Percentiles rank a stretch among this genome's conserved stretches.
These are phyloP conservation scores for Sciurus vulgaris DNA, from an alignment of 2,797 vertebrate species.

Conservation along the genomic window DNA sequence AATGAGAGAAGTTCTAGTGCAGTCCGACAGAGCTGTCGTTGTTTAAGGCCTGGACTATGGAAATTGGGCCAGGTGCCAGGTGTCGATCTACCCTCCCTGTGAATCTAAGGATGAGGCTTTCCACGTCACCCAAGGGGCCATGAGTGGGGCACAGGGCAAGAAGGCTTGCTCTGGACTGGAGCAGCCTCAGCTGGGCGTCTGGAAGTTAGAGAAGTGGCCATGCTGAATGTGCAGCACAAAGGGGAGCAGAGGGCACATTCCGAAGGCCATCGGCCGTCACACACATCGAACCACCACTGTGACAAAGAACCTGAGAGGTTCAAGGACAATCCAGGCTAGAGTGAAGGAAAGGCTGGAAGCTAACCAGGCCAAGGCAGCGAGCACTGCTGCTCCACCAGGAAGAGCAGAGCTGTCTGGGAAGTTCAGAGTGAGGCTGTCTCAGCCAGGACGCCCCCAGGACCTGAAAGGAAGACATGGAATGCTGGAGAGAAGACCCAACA, in stretches of 20 bases:
- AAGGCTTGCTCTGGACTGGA: too few species aligned
- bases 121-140: neutral
- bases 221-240: accelerated
- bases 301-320: neutral
- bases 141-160: neutral
- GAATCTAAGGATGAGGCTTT: neutral
- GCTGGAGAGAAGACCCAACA: too few species aligned
- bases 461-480: accelerated
- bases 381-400: too few species aligned
- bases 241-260: neutral
- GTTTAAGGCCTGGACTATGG: neutral
- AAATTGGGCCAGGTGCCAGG: accelerated
- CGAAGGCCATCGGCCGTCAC: neutral
- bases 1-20: neutral
- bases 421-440: neutral
- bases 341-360: neutral
- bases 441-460: neutral
- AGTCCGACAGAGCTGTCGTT: neutral
- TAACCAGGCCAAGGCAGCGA: accelerated
- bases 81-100: accelerated
- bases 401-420: accelerated
- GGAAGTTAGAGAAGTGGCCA: accelerated
- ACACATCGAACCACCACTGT: neutral
- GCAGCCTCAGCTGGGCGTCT: too few species aligned
- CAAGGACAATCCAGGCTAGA: neutral